Evolutionary conservation across 2,113 vertebrate species (phyloP), one percentile per base, ranked within the genome.

Genomic region (Paracyprichromis sp.): DNA sequence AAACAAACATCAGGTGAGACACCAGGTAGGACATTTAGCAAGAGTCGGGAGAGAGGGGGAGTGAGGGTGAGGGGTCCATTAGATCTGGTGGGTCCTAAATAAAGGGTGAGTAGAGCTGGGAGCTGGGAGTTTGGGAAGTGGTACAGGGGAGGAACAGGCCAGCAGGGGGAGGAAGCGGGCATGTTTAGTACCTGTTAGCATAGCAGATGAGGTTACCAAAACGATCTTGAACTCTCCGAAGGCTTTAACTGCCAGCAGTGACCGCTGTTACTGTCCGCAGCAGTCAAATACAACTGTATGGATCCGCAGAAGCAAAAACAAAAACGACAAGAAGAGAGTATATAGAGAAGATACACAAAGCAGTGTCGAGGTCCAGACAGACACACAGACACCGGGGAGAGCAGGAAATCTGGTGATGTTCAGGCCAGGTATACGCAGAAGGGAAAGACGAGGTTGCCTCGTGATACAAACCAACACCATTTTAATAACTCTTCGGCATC

Each of bases 241-340:
- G 98, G 98, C 97, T 98, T 99, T 98, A 98, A 97, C 96, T 97
- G 98, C 98, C 98, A 98, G 96, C 97, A 97, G 93, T 96, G 95
- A 96, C 97, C 97, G 96, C 97, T 97, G 96, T 97, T 97, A 99
- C 96, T 98, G 97, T 98, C 98, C 96, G 96, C 95, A 95, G 98
- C 97, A 95, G 97, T 97, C 97, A 98, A 98, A 98, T 98, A 99
- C 96, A 98, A 97, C 98, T 98, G 97, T 95, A 96, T 96, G 97
- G 97, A 90, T 93, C 94, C 89, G 97, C 96, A 89, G 95, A 56
- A 26, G 12, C 45, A 92, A 85, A 84, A 95, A 97, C 38, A 89
- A 95, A 34, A 82, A 95, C 85, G 95, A 97, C 96, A 96, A 93
- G 97, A 96, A 91, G 97, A 92, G 95, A 95, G 93, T 91, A 87